phyloP scores from a whole-genome alignment of 53 echinoderm and acorn worm genomes.

The Arbacia lixula region DNA sequence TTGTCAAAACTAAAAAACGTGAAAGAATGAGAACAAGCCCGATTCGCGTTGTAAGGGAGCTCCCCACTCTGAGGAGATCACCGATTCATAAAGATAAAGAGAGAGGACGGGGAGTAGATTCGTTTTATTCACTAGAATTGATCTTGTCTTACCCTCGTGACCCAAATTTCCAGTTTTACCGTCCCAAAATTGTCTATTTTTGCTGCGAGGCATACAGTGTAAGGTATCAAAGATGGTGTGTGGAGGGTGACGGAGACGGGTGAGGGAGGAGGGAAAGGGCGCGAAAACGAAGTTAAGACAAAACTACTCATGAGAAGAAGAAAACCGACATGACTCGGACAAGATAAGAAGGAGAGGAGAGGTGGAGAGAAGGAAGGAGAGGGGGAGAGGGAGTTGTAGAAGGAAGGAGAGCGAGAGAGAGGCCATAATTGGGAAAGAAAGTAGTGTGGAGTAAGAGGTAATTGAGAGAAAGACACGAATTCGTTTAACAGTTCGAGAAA shows the following conservation, averaged over 20 bases:
- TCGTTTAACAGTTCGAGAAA: no score
- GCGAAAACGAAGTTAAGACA: no score
- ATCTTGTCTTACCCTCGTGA: slow-evolving; percentile 48
- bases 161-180: slow-evolving; percentile 48
- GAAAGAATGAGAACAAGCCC: slow-evolving; percentile 48
- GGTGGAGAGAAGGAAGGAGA: no score
- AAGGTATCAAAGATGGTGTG: not conserved
- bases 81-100: slow-evolving; percentile 22
- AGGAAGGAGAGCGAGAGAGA: no score
- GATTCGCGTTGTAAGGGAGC: slow-evolving; percentile 31
- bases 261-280: not conserved
- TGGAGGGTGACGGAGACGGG: not conserved
- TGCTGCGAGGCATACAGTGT: slow-evolving; percentile 21
- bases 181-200: slow-evolving; percentile 54
- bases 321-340: no score
- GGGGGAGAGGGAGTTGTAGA: no score
- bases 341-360: no score
- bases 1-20: slow-evolving; percentile 32
- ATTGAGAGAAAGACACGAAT: no score
- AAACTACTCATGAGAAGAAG: no score
- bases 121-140: slow-evolving; percentile 46
- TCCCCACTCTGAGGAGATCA: slow-evolving; percentile 31
- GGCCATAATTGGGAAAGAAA: no score
- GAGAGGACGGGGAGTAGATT: slow-evolving; percentile 40
- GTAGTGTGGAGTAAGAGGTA: no score